Evolutionary conservation across 2,797 vertebrate species (phyloP).

Genomic region (Spheniscus humboldti): DNA sequence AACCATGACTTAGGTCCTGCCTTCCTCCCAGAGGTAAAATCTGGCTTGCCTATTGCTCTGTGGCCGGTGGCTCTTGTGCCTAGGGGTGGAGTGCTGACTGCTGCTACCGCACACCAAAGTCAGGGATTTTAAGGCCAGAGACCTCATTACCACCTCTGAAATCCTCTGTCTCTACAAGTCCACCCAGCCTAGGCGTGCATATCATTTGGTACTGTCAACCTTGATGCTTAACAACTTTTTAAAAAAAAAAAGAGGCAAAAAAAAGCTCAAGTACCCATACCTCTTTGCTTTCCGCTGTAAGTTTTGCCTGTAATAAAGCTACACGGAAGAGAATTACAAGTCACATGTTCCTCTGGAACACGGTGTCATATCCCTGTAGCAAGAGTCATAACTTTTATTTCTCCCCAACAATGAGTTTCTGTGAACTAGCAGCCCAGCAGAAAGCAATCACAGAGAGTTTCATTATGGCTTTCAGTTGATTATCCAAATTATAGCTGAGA

Average conservation of each 20-base stretch:
- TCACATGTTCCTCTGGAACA: background rate
- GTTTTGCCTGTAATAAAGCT: background rate
- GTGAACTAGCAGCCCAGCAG: slow-evolving; percentile 19
- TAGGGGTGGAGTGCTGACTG: background rate
- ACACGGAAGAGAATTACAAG: background rate
- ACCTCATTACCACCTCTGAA: background rate
- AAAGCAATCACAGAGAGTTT: slow-evolving; percentile 47
- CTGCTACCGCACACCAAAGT: background rate
- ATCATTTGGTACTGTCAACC: background rate
- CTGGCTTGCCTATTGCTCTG: background rate
- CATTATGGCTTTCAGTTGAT: slow-evolving; percentile 41
- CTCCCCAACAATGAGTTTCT: slow-evolving; percentile 5
- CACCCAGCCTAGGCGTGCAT: background rate
- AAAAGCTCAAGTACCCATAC: background rate
- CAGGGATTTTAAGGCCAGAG: background rate
- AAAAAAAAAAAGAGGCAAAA: too few relatives aligned
- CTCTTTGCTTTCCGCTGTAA: background rate
- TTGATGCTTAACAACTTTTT: background rate
- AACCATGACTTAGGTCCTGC: background rate
- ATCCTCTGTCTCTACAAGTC: background rate
- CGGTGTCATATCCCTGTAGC: background rate
- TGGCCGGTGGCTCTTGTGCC: background rate
- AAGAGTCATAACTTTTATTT: slow-evolving; percentile 1
- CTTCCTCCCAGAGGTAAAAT: background rate
- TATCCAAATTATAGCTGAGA: slow-evolving; percentile 44